These are phyloP conservation scores for Anoncus sp. DNA, from an alignment of 2,888 invertebrate genomes.

Conservation along the genomic window DNA sequence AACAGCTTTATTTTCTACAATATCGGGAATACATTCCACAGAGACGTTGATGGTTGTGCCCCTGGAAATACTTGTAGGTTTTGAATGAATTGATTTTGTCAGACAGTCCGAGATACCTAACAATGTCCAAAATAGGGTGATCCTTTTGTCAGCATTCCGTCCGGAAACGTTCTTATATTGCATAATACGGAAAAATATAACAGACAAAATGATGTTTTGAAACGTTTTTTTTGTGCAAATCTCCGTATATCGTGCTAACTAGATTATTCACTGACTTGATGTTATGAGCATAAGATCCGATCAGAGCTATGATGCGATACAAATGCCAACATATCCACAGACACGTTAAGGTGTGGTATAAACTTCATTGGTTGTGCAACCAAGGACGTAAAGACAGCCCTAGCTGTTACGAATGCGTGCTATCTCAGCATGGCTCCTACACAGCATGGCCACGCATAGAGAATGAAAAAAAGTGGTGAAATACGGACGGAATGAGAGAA, in stretches of 20 bases:
- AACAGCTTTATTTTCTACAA: neutral
- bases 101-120: neutral
- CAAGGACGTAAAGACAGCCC: conserved; percentile 21
- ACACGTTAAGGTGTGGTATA: neutral
- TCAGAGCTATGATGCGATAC: neutral
- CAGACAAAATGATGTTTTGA: neutral
- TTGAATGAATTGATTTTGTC: neutral
- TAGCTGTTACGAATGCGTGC: conserved; percentile 16
- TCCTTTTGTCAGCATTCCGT: neutral
- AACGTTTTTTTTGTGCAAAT: neutral
- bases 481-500: conserved; percentile 25
- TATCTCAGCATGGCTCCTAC: conserved; percentile 31
- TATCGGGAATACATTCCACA: neutral
- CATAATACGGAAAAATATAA: no score
- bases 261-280: no score
- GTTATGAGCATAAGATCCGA: neutral
- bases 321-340: neutral
- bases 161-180: neutral
- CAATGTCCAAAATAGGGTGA: neutral
- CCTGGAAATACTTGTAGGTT: neutral
- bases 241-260: neutral
- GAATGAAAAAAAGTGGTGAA: neutral
- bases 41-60: neutral
- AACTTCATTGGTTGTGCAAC: conserved; percentile 8
- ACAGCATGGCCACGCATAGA: neutral